Evolutionary conservation across 1,140 invertebrate genomes (phyloP).

Genomic region (Kradibia gibbosae): DNA sequence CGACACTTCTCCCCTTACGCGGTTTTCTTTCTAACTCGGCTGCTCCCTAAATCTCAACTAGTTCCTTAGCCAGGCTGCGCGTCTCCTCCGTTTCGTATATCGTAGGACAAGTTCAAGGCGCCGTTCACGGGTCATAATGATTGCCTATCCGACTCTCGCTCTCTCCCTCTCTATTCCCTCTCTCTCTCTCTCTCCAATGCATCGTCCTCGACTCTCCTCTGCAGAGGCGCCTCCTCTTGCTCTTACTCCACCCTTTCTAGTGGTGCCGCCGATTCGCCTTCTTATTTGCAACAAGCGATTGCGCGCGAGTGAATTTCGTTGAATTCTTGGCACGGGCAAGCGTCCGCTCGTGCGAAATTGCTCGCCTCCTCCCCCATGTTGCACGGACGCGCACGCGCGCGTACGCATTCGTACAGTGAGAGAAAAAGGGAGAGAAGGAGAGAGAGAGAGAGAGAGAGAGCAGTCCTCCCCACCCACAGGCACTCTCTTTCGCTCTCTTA

Average conservation of each 20-base stretch:
- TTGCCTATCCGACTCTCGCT: slow-evolving; percentile 59
- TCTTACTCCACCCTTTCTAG: background rate
- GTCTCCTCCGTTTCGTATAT: slow-evolving; percentile 57
- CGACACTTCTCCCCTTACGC: background rate
- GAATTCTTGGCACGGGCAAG: too few species aligned
- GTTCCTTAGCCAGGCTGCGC: background rate
- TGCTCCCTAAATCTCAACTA: background rate
- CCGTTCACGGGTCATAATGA: slow-evolving; percentile 69
- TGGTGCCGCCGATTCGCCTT: background rate
- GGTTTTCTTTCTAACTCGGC: background rate
- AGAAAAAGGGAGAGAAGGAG: too few species aligned
- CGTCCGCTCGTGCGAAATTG: too few species aligned
- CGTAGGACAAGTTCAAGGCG: slow-evolving; percentile 72
- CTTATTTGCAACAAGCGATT: background rate
- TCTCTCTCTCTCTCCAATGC: slow-evolving; percentile 9
- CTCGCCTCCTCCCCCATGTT: too few species aligned
- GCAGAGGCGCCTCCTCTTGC: background rate
- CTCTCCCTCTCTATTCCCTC: slow-evolving; percentile 13
- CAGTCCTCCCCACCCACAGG: too few species aligned
- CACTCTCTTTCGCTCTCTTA: too few species aligned
- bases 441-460: too few species aligned
- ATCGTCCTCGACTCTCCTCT: background rate
- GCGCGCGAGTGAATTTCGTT: background rate
- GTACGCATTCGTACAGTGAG: too few species aligned
- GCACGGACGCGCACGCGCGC: too few species aligned